phyloP scores from a whole-genome alignment of 2,113 vertebrate species.

The Paedocypris sp. region DNA sequence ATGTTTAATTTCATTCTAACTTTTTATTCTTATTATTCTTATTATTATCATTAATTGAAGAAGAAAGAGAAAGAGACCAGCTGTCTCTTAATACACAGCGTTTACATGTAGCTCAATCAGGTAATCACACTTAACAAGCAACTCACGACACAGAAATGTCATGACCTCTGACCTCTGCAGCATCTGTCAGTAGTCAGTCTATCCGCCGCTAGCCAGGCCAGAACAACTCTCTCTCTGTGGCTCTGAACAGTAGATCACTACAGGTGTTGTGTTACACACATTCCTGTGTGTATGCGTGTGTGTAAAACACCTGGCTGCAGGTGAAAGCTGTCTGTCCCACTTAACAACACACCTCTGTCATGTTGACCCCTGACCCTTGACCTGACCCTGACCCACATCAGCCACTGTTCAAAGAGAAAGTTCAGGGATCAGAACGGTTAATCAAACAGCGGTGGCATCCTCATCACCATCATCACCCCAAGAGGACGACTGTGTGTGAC shows the following conservation, averaged over 20 bases:
- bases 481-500: too few relatives aligned
- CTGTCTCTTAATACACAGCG: constrained; percentile 24
- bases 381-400: constrained; percentile 52
- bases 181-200: too few relatives aligned
- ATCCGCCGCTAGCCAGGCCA: too few relatives aligned
- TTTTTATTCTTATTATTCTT: too few relatives aligned
- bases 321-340: constrained; percentile 61
- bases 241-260: not conserved
- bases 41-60: too few relatives aligned
- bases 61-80: too few relatives aligned
- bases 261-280: not conserved
- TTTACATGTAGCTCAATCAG: constrained; percentile 47
- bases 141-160: constrained; percentile 44
- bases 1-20: too few relatives aligned
- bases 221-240: too few relatives aligned
- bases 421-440: constrained; percentile 10
- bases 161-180: constrained; percentile 51
- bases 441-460: not conserved
- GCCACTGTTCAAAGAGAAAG: constrained; percentile 28
- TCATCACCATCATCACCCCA: not conserved
- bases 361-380: constrained; percentile 55
- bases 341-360: constrained; percentile 64
- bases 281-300: constrained; percentile 12
- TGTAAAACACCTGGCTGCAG: constrained; percentile 47
- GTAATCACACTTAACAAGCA: constrained; percentile 55